Evolutionary conservation across 1,140 invertebrate species (phyloP).

Genomic region (Drosophila nebulosa): DNA sequence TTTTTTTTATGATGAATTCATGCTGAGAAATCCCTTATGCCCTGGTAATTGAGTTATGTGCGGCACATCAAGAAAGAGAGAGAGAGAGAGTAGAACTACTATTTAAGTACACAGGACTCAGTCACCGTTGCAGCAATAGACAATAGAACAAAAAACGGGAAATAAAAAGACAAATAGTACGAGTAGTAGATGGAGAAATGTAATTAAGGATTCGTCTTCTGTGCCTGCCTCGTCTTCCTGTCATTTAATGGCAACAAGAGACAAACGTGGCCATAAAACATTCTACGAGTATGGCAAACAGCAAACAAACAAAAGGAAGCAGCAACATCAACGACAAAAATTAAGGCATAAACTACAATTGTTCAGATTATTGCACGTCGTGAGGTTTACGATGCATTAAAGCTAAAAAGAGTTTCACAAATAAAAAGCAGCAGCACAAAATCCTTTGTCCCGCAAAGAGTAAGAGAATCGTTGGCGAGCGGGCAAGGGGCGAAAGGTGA

Average conservation of each 20-base stretch:
- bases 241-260: slow-evolving; percentile 14
- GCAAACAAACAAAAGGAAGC: neutral
- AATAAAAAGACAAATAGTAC: slow-evolving; percentile 18
- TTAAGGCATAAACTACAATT: slow-evolving; percentile 63
- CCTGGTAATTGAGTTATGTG: slow-evolving; percentile 66
- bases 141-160: slow-evolving; percentile 9
- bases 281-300: neutral
- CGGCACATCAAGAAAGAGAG: no score
- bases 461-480: neutral
- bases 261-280: slow-evolving; percentile 38
- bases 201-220: slow-evolving; percentile 55
- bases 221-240: slow-evolving; percentile 2
- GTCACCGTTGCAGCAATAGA: neutral
- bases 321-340: slow-evolving; percentile 25
- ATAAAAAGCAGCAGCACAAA: neutral
- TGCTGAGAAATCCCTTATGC: slow-evolving; percentile 51
- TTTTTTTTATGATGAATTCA: slow-evolving; percentile 46
- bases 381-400: slow-evolving; percentile 46
- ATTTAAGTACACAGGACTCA: slow-evolving; percentile 28
- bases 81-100: slow-evolving; percentile 8
- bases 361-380: slow-evolving; percentile 61
- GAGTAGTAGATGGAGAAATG: slow-evolving; percentile 40
- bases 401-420: slow-evolving; percentile 8
- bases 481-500: no score
- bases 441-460: slow-evolving; percentile 11